A percentile compares a stretch with the other conserved stretches of the same genome.
phyloP scores from a whole-genome alignment of 2,888 invertebrate genomes.

The Nipponacmea schrenckii region DNA sequence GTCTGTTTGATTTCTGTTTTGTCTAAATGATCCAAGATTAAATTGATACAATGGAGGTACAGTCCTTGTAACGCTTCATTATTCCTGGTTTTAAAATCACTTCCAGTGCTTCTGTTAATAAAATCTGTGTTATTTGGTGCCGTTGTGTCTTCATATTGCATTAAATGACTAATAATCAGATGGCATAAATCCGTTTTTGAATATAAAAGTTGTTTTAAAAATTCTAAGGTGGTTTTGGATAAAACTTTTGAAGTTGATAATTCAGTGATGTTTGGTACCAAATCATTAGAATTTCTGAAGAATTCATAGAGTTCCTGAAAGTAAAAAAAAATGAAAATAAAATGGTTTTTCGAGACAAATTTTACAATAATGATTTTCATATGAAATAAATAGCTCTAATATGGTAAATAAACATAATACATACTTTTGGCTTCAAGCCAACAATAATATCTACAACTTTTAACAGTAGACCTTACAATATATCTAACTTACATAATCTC shows the following conservation, averaged over 20 bases:
- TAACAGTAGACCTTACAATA: no score
- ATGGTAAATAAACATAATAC: not conserved
- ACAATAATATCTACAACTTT: conserved; percentile 1
- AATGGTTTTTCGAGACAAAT: not conserved
- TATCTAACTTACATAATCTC: no score
- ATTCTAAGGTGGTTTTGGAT: conserved; percentile 20
- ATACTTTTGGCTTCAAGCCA: not conserved
- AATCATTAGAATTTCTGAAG: conserved; percentile 24
- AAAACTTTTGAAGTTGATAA: conserved; percentile 7
- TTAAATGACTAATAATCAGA: conserved; percentile 37
- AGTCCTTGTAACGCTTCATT: conserved; percentile 46
- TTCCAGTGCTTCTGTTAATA: conserved; percentile 22
- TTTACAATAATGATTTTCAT: not conserved
- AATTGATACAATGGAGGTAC: conserved; percentile 45
- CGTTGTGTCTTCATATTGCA: conserved; percentile 15
- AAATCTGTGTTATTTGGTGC: conserved; percentile 22
- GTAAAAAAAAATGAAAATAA: conserved; percentile 13
- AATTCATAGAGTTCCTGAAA: conserved; percentile 57
- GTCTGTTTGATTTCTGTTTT: not conserved
- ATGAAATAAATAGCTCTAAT: not conserved
- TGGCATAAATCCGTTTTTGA: conserved; percentile 44
- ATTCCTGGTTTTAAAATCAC: conserved; percentile 23
- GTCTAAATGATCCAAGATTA: conserved; percentile 39
- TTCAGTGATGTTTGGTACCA: conserved; percentile 9
- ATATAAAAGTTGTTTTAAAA: conserved; percentile 36